Percentiles rank a stretch among this genome's conserved stretches.
phyloP scores from a whole-genome alignment of 2,888 invertebrate species.

The Eugnorisma glareosa region DNA sequence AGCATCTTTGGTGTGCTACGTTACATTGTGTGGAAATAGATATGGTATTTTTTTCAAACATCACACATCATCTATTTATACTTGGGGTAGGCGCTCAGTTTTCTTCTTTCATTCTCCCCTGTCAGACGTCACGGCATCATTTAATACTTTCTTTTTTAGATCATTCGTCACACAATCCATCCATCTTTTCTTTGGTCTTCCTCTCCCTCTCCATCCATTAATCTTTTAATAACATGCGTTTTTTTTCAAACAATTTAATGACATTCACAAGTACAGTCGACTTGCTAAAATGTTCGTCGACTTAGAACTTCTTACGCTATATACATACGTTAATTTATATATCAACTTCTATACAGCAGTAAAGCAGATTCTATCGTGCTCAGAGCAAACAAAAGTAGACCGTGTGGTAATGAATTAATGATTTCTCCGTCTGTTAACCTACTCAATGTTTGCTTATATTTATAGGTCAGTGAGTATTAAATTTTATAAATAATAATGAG shows the following conservation, averaged over 20 bases:
- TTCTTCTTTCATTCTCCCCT: neutral
- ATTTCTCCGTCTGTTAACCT: neutral
- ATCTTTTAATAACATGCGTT: no score
- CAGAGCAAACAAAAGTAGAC: neutral
- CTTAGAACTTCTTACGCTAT: neutral
- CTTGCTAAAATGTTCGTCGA: neutral
- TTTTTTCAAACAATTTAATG: no score
- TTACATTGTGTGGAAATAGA: slow-evolving; percentile 56
- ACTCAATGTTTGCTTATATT: neutral
- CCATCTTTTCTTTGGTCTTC: neutral
- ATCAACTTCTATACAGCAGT: neutral
- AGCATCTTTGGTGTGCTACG: slow-evolving; percentile 69
- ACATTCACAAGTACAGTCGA: neutral
- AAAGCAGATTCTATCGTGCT: neutral
- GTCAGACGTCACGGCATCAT: neutral
- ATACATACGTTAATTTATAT: no score
- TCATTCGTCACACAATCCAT: neutral
- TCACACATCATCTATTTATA: neutral
- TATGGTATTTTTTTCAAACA: slow-evolving; percentile 56
- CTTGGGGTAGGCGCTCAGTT: no score
- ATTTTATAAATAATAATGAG: no score
- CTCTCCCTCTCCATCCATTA: no score
- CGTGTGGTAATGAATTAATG: no score
- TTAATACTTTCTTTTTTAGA: neutral
- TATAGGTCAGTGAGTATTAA: neutral